A percentile compares a stretch with the other conserved stretches of the same genome.
Conservation (phyloP, 2,888 invertebrate genomes). For the Limnephilus marmoratus region DNA sequence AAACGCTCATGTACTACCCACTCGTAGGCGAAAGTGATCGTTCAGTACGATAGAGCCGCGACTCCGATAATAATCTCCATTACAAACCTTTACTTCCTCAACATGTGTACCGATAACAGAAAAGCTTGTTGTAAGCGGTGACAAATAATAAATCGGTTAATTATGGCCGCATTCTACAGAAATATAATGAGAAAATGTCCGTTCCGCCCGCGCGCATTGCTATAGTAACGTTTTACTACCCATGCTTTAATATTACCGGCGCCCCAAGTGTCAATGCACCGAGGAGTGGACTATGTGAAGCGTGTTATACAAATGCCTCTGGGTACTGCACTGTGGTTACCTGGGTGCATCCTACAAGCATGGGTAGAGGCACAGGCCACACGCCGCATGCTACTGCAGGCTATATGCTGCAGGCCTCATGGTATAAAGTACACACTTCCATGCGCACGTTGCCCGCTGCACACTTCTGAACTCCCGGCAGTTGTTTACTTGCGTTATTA, state of each 20-base stretch:
- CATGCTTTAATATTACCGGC: neutral
- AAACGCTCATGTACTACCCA: too few relatives aligned
- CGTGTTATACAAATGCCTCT: neutral
- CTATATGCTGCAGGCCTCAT: neutral
- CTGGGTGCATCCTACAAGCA: neutral
- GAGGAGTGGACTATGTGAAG: neutral
- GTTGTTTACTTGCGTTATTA: constrained; percentile 2
- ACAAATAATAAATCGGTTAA: neutral
- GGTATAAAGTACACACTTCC: neutral
- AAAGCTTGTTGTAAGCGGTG: neutral
- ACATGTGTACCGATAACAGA: neutral
- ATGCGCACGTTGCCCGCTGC: neutral
- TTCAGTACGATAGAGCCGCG: neutral
- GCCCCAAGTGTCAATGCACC: neutral
- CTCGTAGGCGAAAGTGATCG: neutral
- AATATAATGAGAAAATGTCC: constrained; percentile 2
- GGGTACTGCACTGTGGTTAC: neutral
- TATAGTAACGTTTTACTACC: neutral
- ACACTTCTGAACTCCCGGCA: neutral
- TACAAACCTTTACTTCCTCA: neutral
- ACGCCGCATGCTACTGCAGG: neutral
- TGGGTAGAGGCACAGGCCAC: neutral
- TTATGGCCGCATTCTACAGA: neutral
- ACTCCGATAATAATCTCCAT: neutral
- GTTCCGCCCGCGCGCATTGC: neutral